Conservation (phyloP, 2,888 invertebrate species). For the Thysanoteuthis rhombus region DNA sequence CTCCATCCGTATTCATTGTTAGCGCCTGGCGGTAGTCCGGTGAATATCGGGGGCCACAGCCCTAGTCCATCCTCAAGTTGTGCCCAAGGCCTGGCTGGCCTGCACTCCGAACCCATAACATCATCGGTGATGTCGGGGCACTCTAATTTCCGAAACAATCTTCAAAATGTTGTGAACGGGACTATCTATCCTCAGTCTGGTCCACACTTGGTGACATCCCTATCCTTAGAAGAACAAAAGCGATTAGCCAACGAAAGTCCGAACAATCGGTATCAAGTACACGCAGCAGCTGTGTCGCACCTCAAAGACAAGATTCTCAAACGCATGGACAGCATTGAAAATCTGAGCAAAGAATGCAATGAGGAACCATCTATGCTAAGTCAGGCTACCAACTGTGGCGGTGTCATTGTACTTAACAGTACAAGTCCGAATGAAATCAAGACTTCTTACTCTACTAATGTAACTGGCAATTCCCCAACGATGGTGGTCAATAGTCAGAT, state of each 20-base stretch:
- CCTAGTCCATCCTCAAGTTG: constrained; percentile 1
- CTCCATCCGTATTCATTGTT: neutral
- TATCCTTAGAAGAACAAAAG: constrained; percentile 31
- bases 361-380: neutral
- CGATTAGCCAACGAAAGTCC: constrained; percentile 31
- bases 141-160: constrained; percentile 28
- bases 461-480: neutral
- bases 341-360: constrained; percentile 41
- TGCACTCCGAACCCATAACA: neutral
- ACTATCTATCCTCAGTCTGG: neutral
- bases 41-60: neutral
- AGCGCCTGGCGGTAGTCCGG: neutral
- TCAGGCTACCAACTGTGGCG: neutral
- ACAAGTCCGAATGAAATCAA: constrained; percentile 1
- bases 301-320: constrained; percentile 57
- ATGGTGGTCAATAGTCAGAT: neutral
- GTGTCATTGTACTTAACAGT: neutral
- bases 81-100: constrained; percentile 20
- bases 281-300: constrained; percentile 48
- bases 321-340: constrained; percentile 55
- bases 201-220: constrained; percentile 15
- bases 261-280: constrained; percentile 41
- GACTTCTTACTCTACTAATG: neutral
- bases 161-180: neutral
- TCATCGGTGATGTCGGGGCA: neutral